These are phyloP conservation scores for Trichogramma evanescens DNA, from an alignment of 2,888 invertebrate species.

Conservation along the genomic window DNA sequence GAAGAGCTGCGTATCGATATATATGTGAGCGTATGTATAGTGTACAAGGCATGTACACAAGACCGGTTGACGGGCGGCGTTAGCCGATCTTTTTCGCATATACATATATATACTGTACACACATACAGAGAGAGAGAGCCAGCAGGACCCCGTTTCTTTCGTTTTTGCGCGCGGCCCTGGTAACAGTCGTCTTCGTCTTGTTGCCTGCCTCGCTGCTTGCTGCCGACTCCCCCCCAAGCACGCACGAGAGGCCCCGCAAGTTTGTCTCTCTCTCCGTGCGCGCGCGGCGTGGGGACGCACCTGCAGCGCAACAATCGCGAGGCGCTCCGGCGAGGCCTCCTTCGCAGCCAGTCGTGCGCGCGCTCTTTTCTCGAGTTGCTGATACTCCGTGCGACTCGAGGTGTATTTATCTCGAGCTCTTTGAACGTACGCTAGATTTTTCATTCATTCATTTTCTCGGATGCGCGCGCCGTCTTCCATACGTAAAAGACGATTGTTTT, in stretches of 20 bases:
- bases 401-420: too few species aligned
- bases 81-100: not conserved
- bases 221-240: not conserved
- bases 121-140: not conserved
- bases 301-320: constrained; percentile 10
- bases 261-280: not conserved
- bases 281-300: not conserved
- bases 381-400: too few species aligned
- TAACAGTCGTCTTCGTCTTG: constrained; percentile 8
- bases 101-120: not conserved
- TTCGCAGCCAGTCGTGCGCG: not conserved
- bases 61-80: constrained; percentile 15
- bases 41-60: too few species aligned
- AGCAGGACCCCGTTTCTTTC: too few species aligned
- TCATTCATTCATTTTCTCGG: too few species aligned
- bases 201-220: not conserved
- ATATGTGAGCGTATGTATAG: constrained; percentile 21
- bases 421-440: too few species aligned
- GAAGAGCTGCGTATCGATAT: constrained; percentile 19
- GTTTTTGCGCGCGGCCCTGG: constrained; percentile 16
- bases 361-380: too few species aligned
- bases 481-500: too few species aligned
- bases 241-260: not conserved
- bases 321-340: not conserved
- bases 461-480: too few species aligned